Conservation (phyloP, 1,140 invertebrate genomes). For the Calephelis nemesis region DNA sequence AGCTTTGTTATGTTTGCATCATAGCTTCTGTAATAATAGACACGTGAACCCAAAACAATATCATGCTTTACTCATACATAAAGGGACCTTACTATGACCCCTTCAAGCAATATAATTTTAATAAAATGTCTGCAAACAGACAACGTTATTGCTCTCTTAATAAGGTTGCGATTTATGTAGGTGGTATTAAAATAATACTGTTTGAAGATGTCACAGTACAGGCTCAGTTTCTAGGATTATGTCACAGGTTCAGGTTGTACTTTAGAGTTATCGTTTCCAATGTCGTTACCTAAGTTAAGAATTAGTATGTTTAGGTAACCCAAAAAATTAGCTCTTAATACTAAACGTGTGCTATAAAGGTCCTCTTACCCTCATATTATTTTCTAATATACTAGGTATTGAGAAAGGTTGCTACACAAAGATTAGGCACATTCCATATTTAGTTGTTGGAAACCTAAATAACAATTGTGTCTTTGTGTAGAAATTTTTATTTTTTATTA, state of each 20-base stretch:
- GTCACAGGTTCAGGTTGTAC: conserved; percentile 15
- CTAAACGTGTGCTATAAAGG: conserved; percentile 16
- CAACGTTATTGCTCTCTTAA: no score
- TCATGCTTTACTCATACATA: conserved; percentile 15
- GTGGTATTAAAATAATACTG: no score
- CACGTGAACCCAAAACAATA: conserved; percentile 29
- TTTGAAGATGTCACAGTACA: no score
- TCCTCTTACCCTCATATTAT: conserved; percentile 47
- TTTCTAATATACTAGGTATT: conserved; percentile 47
- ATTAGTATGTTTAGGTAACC: conserved; percentile 33
- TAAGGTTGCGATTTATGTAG: no score
- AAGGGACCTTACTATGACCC: no score
- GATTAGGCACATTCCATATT: conserved; percentile 41
- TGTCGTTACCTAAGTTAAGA: conserved; percentile 51
- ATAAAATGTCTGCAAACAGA: no score
- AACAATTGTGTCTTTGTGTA: conserved; percentile 48
- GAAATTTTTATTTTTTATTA: conserved; percentile 56
- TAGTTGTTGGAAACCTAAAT: conserved; percentile 25
- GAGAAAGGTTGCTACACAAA: conserved; percentile 50
- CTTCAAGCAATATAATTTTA: no score
- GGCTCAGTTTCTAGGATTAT: conserved; percentile 2
- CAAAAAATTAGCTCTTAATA: conserved; percentile 10
- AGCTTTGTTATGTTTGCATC: conserved; percentile 19
- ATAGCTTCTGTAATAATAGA: conserved; percentile 12
- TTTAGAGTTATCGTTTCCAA: conserved; percentile 26